Evolutionary conservation across 2,797 vertebrate species (phyloP), one percentile per base, ranked within the genome.

Genomic region (Manis crassicaudata): DNA sequence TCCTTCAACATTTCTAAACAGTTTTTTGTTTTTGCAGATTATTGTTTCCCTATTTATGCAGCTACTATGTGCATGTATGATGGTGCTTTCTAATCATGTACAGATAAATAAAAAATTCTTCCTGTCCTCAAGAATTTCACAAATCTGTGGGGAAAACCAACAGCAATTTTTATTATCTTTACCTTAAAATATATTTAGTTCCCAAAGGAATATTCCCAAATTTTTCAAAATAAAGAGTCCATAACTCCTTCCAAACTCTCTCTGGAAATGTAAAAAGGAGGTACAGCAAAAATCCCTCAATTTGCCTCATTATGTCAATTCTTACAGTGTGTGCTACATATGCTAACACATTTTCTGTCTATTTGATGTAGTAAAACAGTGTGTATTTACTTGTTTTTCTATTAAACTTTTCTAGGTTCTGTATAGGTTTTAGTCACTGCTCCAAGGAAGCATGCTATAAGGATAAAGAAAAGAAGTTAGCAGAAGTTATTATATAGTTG

Each of bases 311-410:
- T 72, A 70, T 94, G 7, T 70, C 35, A 88, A 7, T 63, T 77
- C 29, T 82, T 85, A 75, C 43, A 17, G 43, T 43, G 0, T 10
- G 4, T 27, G 11, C 18, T 37, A 25, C 9, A 20, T 43, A 23
- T 7, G 7, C 56, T 76, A 16, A 58, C 10, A 52, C 46, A 46
- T 11, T 46, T 46, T 11, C 46, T 46, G 46, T 93, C 23, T 77
- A n/a, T 8, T 82, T 95, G 46, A 63, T 70, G 2, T 63, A 77
- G 35, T 77, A 52, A 63, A 68, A 67, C 32, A 50, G 90, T 52
- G 7, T 23, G 16, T 72, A 93, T 90, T 90, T 87, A 60, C 43
- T 77, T 97, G 25, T 54, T 32, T 75, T 92, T n/a, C 35, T 25
- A 40, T 56, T 90, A 82, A 87, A 10, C 32, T 80, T 85, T 82